phyloP scores from a whole-genome alignment of 2,797 vertebrate species.

The Rhinichthys osculus region DNA sequence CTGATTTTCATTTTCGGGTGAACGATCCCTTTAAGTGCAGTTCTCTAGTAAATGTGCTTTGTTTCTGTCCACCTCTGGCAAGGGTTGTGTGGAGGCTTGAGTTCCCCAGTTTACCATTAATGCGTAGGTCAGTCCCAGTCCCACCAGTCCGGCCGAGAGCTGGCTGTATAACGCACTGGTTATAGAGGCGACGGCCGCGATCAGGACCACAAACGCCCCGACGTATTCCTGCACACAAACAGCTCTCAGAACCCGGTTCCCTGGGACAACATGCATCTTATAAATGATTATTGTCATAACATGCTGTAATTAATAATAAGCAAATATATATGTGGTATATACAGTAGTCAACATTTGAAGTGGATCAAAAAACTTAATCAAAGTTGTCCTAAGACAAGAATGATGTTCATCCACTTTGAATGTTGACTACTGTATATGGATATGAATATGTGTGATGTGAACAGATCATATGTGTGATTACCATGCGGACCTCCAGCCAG shows the following conservation, averaged over 20 bases:
- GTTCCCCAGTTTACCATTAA: conserved; percentile 90
- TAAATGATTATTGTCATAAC: no score
- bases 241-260: not conserved
- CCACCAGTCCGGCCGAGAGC: conserved; percentile 91
- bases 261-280: not conserved
- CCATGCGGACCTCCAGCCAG: conserved; percentile 99
- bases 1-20: no score
- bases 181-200: conserved; percentile 96
- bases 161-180: conserved; percentile 86
- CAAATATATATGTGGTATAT: no score
- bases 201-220: conserved; percentile 94
- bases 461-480: conserved; percentile 69
- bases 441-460: not conserved
- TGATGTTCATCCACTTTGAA: no score
- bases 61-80: no score
- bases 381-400: no score
- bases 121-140: conserved; percentile 94
- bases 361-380: no score
- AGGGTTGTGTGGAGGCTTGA: not conserved
- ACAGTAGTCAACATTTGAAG: no score
- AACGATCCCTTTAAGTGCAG: no score
- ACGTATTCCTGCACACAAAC: conserved; percentile 88
- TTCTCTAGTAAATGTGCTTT: no score
- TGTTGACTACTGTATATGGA: not conserved
- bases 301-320: not conserved